phyloP scores from a whole-genome alignment of 2,113 vertebrate genomes.

The Chloebia gouldiae region DNA sequence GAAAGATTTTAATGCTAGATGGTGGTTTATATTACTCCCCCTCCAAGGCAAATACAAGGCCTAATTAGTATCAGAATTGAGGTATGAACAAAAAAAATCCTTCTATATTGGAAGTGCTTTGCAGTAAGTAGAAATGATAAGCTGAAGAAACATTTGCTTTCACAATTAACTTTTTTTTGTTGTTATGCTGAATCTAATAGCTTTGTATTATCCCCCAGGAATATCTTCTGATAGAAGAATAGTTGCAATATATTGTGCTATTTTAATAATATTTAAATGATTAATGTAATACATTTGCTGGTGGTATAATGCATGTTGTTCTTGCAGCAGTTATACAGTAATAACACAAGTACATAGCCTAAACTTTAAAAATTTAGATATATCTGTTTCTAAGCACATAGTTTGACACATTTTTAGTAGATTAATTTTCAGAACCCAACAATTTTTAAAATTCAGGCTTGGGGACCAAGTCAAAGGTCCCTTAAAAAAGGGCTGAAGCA shows the following conservation, averaged over 20 bases:
- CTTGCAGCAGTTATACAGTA: neutral
- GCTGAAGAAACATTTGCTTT: neutral
- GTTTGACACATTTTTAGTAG: neutral
- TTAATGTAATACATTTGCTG: neutral
- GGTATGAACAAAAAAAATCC: neutral
- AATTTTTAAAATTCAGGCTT: neutral
- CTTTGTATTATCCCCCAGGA: neutral
- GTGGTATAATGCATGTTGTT: neutral
- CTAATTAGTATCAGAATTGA: neutral
- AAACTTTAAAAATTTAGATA: neutral
- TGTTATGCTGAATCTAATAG: neutral
- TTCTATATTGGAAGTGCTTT: neutral
- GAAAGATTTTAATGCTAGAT: neutral
- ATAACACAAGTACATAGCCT: neutral
- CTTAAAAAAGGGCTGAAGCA: neutral
- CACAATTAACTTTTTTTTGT: neutral
- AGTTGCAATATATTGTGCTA: neutral
- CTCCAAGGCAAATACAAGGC: neutral
- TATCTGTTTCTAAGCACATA: neutral
- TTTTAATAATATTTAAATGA: constrained; percentile 19
- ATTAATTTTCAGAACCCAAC: neutral
- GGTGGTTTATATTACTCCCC: neutral
- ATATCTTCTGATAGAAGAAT: neutral
- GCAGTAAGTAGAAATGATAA: neutral
- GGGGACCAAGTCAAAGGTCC: neutral